These are phyloP conservation scores for Centroberyx gerrardi DNA, from an alignment of 2,797 vertebrate species.

Conservation along the genomic window DNA sequence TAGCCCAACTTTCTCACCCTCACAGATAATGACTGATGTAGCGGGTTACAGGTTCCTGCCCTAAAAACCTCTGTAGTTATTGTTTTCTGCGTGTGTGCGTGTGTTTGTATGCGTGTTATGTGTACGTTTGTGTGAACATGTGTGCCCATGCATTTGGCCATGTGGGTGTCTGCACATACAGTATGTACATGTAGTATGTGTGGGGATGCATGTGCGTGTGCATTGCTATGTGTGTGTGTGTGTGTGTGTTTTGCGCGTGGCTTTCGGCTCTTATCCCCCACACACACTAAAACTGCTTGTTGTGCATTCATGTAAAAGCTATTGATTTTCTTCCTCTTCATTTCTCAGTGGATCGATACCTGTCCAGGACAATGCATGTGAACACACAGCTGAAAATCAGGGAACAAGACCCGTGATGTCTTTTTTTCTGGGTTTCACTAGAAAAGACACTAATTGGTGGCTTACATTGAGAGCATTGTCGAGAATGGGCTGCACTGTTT, in stretches of 20 bases:
- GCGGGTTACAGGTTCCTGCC: conserved; percentile 31
- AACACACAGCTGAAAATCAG: conserved; percentile 74
- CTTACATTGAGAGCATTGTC: not conserved
- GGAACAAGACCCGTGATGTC: conserved; percentile 63
- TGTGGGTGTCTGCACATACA: conserved; percentile 5
- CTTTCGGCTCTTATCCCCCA: conserved; percentile 48
- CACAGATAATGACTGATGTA: conserved; percentile 26
- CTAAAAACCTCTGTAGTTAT: not conserved
- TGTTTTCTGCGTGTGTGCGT: conserved; percentile 1
- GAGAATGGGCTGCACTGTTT: conserved; percentile 3
- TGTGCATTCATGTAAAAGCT: conserved; percentile 85
- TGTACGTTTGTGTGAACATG: not conserved
- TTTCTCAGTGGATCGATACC: conserved; percentile 77
- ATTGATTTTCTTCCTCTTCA: conserved; percentile 80
- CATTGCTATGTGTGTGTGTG: conserved; percentile 17
- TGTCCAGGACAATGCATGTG: conserved; percentile 76
- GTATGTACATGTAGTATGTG: not conserved
- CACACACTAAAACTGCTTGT: conserved; percentile 77
- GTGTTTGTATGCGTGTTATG: not conserved
- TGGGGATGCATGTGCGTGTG: conserved; percentile 8
- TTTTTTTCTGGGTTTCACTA: conserved; percentile 51
- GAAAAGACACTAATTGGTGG: conserved; percentile 55
- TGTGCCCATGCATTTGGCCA: not conserved
- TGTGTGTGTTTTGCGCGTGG: conserved; percentile 34
- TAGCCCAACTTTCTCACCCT: conserved; percentile 28